Evolutionary conservation across 2,113 vertebrate genomes (phyloP), one percentile per base, ranked within the genome.

Genomic region (Engraulis encrasicolus): DNA sequence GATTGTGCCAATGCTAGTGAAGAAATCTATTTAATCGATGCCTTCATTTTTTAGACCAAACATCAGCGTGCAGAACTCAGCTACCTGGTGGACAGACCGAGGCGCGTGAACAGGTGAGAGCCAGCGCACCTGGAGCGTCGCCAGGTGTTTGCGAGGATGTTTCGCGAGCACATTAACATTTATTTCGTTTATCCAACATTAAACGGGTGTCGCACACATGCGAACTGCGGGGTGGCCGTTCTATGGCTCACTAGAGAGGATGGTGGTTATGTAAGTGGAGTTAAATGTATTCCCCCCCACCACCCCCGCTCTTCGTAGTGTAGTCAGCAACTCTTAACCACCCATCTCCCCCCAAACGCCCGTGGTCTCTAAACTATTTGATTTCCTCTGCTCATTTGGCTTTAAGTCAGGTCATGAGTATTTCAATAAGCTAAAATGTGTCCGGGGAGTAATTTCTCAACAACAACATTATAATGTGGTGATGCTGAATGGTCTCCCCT

Each of bases 41-140:
- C 6, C 20, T 17, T 9, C n/a, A 36, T 83, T 94, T 96, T 95
- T 92, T 95, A 99, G 98, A 96, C 95, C 78, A 99, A 99, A 94
- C 98, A 99, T 91, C 98, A 98, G 93, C 94, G 98, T 92, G 95
- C 96, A 89, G 98, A 99, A 89, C 97, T 99, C 94, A 98, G 96
- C 95, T 99, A 99, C 93, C 96, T 99, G 93, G 97, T 98, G 87
- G 98, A 99, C 93, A 96, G 98, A 95, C 98, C 97, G 79, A 95
- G 98, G 87, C 97, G 98, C 81, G 98, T 99, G 86, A 99, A 99
- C 97, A 99, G 98, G 98, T 99, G 96, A 92, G 93, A 82, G 48
- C 81, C 36, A 82, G 48, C 81, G 52, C 27, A 61, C 52, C n/a
- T 74, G 66, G 66, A 74, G 27, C 66, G 27, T 74, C 12, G 66